These are phyloP conservation scores for Phocoena sinus DNA, from an alignment of 2,113 vertebrate species.

Conservation along the genomic window DNA sequence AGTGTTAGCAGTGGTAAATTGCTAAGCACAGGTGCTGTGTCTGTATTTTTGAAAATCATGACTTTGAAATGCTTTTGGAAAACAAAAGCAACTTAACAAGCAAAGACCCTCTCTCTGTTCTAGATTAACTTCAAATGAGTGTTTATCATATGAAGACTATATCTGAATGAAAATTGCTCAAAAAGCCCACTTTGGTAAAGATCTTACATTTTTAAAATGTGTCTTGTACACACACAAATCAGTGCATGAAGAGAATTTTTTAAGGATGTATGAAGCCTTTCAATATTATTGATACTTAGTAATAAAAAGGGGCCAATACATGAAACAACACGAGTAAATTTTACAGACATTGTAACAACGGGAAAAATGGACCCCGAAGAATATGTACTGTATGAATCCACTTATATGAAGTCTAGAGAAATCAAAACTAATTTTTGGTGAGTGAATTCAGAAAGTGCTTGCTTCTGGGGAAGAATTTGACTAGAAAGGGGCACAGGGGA, in stretches of 20 bases:
- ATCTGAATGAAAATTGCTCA: background rate
- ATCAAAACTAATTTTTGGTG: background rate
- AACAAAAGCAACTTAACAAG: background rate
- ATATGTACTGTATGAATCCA: background rate
- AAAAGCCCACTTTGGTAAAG: background rate
- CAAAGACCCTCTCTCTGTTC: background rate
- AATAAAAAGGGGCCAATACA: background rate
- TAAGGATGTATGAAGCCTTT: background rate
- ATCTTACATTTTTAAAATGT: background rate
- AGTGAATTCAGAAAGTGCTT: background rate
- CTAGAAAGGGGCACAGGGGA: background rate
- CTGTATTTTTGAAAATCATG: background rate
- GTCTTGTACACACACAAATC: background rate
- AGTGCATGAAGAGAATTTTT: background rate
- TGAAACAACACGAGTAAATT: background rate
- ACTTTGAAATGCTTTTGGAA: background rate
- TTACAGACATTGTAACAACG: background rate
- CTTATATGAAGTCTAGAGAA: background rate
- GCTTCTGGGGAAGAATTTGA: background rate
- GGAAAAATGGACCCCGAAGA: background rate
- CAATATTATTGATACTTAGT: background rate
- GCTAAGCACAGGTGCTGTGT: background rate
- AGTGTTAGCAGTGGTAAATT: slow-evolving; percentile 53
- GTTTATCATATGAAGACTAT: background rate
- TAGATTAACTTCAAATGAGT: background rate